These are phyloP conservation scores for Amphibalanus amphitrite DNA, from an alignment of 1,140 invertebrate species.

Conservation along the genomic window DNA sequence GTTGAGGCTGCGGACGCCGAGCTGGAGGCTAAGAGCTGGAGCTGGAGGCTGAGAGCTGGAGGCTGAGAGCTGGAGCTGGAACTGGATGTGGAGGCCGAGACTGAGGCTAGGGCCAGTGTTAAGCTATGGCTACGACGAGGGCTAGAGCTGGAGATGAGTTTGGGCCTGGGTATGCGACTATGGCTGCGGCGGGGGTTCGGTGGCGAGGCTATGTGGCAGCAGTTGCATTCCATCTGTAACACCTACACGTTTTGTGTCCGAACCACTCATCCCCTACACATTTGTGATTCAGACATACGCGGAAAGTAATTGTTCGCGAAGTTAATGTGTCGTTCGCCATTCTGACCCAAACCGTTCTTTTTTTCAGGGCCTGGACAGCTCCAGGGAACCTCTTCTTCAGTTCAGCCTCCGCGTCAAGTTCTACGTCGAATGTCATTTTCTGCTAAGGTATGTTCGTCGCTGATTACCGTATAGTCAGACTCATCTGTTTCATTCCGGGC, in stretches of 20 bases:
- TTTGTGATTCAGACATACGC: neutral
- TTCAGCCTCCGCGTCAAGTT: constrained; percentile 86
- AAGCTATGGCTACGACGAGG: no score
- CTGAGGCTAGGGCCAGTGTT: no score
- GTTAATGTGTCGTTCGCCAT: neutral
- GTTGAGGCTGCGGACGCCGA: no score
- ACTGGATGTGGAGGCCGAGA: no score
- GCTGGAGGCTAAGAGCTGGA: no score
- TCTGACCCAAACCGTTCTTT: neutral
- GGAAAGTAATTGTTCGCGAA: neutral
- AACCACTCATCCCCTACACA: neutral
- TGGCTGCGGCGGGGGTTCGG: no score
- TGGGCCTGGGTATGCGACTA: no score
- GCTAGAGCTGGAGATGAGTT: no score
- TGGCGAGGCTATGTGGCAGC: neutral
- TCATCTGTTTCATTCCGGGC: neutral
- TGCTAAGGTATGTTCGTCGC: constrained; percentile 25
- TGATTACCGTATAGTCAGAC: neutral
- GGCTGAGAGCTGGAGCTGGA: no score
- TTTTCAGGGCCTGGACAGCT: neutral
- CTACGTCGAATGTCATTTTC: constrained; percentile 56
- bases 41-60: no score
- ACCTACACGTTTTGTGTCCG: neutral
- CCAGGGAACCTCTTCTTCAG: constrained; percentile 60
- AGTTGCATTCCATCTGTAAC: neutral